phyloP scores from a whole-genome alignment of 2,113 vertebrate species.

The Corvus moneduloides region DNA sequence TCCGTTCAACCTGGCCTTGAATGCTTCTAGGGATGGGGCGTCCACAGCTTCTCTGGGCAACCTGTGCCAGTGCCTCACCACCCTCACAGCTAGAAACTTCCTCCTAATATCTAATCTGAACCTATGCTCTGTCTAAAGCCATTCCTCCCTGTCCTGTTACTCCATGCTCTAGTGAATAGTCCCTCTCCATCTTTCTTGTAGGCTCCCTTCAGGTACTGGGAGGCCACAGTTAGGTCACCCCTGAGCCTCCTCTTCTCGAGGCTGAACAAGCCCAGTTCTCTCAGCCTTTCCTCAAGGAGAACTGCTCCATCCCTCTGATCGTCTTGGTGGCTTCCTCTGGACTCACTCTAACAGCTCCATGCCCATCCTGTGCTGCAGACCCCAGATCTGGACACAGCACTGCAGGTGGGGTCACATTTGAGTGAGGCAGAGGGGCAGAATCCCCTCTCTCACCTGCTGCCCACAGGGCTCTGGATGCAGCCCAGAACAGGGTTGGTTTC shows the following conservation, averaged over 20 bases:
- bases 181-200: background rate
- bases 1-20: background rate
- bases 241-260: background rate
- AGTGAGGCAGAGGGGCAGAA: background rate
- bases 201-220: background rate
- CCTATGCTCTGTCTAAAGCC: background rate
- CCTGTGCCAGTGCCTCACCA: background rate
- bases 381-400: too few relatives aligned
- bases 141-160: background rate
- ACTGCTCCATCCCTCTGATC: background rate
- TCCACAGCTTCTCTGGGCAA: background rate
- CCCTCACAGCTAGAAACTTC: background rate
- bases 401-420: background rate
- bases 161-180: background rate
- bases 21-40: background rate
- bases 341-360: too few relatives aligned
- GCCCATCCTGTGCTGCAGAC: too few relatives aligned
- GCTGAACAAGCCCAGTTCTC: background rate
- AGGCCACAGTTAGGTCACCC: background rate
- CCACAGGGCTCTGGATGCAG: background rate
- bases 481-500: background rate
- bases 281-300: background rate
- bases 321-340: too few relatives aligned
- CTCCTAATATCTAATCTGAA: background rate
- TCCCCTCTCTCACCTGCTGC: background rate